Conservation (phyloP, 2,113 vertebrate genomes). For the Eonycteris spelaea region DNA sequence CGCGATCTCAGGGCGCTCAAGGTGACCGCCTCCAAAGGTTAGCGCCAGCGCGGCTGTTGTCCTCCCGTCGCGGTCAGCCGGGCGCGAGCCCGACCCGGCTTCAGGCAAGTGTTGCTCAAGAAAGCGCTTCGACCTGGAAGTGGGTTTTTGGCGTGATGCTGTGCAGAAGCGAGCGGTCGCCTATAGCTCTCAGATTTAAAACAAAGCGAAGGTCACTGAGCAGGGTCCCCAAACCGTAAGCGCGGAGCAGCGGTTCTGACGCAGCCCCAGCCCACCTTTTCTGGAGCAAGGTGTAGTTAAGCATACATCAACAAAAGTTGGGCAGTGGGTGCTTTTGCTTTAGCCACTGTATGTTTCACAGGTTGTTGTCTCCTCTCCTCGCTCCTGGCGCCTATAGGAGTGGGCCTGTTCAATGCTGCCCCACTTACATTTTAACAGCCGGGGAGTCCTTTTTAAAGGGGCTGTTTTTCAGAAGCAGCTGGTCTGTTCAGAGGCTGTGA, state of each 20-base stretch:
- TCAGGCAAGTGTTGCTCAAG: not conserved
- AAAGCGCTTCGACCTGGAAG: not conserved
- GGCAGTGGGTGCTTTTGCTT: not conserved
- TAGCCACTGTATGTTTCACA: not conserved
- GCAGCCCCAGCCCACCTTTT: not conserved
- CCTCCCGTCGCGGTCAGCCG: rapidly evolving
- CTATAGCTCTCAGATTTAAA: not conserved
- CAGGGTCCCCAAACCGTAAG: not conserved
- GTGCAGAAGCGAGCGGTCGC: not conserved
- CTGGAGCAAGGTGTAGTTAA: not conserved
- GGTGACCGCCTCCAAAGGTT: not conserved
- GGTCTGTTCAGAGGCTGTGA: not conserved
- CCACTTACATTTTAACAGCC: not conserved
- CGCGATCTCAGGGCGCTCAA: not conserved
- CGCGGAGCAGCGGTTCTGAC: not conserved
- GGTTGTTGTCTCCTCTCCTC: not conserved
- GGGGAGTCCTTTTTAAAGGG: not conserved
- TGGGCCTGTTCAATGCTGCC: not conserved
- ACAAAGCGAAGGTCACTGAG: not conserved
- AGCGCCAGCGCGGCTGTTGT: too few species aligned
- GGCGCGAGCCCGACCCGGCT: rapidly evolving
- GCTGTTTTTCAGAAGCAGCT: not conserved
- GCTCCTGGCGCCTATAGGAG: not conserved
- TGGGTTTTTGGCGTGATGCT: not conserved
- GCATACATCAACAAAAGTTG: not conserved